A percentile compares a stretch with the other conserved stretches of the same genome.
Conservation (phyloP, 1,140 invertebrate species). For the Whitmania pigra region DNA sequence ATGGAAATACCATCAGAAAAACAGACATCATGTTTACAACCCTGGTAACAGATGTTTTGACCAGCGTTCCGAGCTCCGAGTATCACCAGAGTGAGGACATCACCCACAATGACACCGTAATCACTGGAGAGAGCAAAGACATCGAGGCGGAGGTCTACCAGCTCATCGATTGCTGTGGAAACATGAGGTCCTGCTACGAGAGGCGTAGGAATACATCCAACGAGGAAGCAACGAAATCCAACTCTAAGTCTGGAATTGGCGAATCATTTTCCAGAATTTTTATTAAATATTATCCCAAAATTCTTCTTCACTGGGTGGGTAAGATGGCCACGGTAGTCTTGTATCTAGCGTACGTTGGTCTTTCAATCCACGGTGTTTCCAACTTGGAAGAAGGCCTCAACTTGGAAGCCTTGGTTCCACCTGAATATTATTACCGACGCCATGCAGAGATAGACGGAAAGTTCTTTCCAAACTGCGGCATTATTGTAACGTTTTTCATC, state of each 20-base stretch:
- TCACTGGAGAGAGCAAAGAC: too few relatives aligned
- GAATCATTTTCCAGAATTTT: conserved; percentile 25
- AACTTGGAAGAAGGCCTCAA: conserved; percentile 73
- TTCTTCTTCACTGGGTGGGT: conserved; percentile 45
- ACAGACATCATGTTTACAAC: background rate
- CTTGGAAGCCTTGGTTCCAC: conserved; percentile 40
- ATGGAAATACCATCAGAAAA: background rate
- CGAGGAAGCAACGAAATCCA: conserved; percentile 21
- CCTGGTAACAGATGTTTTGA: background rate
- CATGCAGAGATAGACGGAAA: conserved; percentile 32
- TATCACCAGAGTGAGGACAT: background rate
- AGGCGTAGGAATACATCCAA: conserved; percentile 21
- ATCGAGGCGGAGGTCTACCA: too few relatives aligned
- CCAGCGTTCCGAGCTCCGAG: background rate
- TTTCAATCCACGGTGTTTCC: conserved; percentile 74
- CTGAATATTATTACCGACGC: conserved; percentile 35
- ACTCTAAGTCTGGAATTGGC: conserved; percentile 25
- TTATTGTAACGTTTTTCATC: conserved; percentile 56
- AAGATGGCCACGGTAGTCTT: conserved; percentile 56
- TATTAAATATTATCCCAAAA: conserved; percentile 22
- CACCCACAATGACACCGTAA: too few relatives aligned
- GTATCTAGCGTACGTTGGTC: conserved; percentile 66
- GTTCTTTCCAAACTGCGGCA: conserved; percentile 31
- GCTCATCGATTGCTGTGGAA: too few relatives aligned
- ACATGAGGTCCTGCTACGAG: conserved; percentile 5